These are phyloP conservation scores for Cephus rjabovi DNA, from an alignment of 2,888 invertebrate genomes.

Conservation along the genomic window DNA sequence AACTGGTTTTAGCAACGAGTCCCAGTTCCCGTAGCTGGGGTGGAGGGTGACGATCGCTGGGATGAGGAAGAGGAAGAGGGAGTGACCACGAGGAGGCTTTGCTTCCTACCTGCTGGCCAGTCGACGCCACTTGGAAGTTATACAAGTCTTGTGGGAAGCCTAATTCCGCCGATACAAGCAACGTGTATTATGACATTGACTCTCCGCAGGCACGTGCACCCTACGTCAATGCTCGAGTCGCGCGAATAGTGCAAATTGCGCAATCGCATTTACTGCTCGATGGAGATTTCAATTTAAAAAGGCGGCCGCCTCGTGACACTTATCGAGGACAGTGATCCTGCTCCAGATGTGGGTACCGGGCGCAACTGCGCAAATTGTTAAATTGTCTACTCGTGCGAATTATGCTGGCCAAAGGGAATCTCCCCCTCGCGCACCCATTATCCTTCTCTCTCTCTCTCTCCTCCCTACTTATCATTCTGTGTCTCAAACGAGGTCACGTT, in stretches of 20 bases:
- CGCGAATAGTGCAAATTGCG: background rate
- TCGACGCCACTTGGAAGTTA: background rate
- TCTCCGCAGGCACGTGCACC: background rate
- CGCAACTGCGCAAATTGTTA: background rate
- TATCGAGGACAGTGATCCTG: background rate
- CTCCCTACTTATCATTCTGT: background rate
- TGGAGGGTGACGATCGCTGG: background rate
- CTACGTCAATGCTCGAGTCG: background rate
- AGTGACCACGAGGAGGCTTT: background rate
- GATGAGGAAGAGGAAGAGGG: background rate
- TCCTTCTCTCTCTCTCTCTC: background rate
- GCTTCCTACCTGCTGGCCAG: background rate
- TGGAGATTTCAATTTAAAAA: background rate
- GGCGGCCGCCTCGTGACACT: background rate
- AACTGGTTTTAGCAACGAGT: background rate
- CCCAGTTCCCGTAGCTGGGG: background rate
- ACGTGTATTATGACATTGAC: background rate
- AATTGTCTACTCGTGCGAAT: conserved; percentile 3
- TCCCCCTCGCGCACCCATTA: background rate
- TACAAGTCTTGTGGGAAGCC: background rate
- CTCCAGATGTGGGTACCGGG: conserved; percentile 2
- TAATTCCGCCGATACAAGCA: background rate
- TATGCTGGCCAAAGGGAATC: conserved; percentile 4
- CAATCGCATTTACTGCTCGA: background rate
- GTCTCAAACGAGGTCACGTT: background rate